Base-by-base conservation (phyloP, 2,888 invertebrate species). In the Neocrepidodera transversa region DNA sequence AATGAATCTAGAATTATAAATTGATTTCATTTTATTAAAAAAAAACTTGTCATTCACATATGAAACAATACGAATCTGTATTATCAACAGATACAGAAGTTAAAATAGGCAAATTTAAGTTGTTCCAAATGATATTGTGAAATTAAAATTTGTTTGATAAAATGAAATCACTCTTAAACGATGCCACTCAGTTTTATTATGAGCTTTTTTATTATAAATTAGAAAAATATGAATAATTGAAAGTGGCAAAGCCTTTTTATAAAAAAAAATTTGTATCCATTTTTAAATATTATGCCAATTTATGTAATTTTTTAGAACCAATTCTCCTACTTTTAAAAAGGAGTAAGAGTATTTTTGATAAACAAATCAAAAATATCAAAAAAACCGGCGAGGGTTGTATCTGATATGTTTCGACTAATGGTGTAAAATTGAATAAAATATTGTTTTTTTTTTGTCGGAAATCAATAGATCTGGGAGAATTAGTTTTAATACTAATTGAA, bases 271-370 rank as follows among this genome's bases (percentile, higher is more conserved):
- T 58, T 53, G 23, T 58, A 53, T 40, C 40, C 7, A 48, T 53
- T 58, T 58, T 53, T 58, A 53, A 47, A 40, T 42, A 53, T 55
- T 55, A 48, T 38, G 40, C 26, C 48, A 55, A 55, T 48, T 52
- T n/a, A 28, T 23, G 28, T 47, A 47, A 42, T 42, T 52, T 47
- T 45, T 55, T 48, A 38, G 38, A 32, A 36, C 10, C 11, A 32
- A 23, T 53, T 38, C 57, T 58, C 36, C 17, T n/a, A 28, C 26
- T 30, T 23, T 17, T n/a, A n/a, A n/a, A n/a, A n/a, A 28, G 38
- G 35, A 26, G 30, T 28, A 4, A 38, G 28, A 52, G 26, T 58
- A 58, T 58, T 58, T 58, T 58, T 58, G 53, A 53, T 57, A 48
- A 58, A 40, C 23, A 42, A 58, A 48, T 58, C 58, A 58, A 58